Conservation (phyloP, 2,888 invertebrate genomes). For the Craniophora ligustri region DNA sequence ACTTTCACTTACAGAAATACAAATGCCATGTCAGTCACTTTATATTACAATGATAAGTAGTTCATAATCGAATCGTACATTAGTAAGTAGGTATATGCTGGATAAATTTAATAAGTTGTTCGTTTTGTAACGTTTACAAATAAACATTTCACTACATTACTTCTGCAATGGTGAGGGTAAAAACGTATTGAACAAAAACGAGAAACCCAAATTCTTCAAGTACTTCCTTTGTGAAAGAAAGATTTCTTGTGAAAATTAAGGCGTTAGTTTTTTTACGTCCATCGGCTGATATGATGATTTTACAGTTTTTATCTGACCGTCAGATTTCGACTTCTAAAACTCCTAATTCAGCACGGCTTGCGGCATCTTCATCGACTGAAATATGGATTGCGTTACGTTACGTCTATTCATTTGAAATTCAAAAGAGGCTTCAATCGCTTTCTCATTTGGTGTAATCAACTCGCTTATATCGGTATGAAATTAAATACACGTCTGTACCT, state of each 20-base stretch:
- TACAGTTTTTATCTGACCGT: slow-evolving; percentile 56
- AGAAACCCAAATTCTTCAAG: too few relatives aligned
- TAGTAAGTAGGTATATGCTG: slow-evolving; percentile 43
- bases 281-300: too few relatives aligned
- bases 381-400: slow-evolving; percentile 73
- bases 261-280: too few relatives aligned
- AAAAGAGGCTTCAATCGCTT: slow-evolving; percentile 70
- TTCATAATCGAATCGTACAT: slow-evolving; percentile 18
- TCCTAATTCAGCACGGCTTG: slow-evolving; percentile 62
- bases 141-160: too few relatives aligned
- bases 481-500: slow-evolving; percentile 21
- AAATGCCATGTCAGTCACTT: slow-evolving; percentile 29
- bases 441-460: slow-evolving; percentile 67
- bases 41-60: slow-evolving; percentile 31
- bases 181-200: too few relatives aligned
- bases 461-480: slow-evolving; percentile 49
- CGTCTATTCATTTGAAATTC: slow-evolving; percentile 76
- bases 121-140: too few relatives aligned
- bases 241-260: too few relatives aligned
- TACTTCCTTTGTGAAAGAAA: background rate
- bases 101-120: too few relatives aligned
- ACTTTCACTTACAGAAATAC: slow-evolving; percentile 37
- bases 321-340: slow-evolving; percentile 53
- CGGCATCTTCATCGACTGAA: slow-evolving; percentile 65
- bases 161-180: too few relatives aligned